Percentiles rank a stretch among this genome's conserved stretches.
These are phyloP conservation scores for Ceramica pisi DNA, from an alignment of 2,888 invertebrate genomes.

Conservation along the genomic window DNA sequence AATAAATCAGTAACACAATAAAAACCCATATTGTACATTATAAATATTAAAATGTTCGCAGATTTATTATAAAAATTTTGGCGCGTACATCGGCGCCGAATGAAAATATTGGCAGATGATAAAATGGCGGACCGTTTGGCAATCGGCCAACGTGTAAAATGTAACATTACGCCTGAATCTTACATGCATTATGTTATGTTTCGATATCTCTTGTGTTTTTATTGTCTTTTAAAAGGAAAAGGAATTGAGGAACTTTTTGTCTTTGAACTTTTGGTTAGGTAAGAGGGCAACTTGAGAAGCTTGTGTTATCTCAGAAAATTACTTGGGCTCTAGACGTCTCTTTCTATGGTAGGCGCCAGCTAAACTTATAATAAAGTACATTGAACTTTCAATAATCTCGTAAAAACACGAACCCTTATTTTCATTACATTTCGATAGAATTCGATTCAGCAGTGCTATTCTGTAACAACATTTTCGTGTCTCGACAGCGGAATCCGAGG, in stretches of 20 bases:
- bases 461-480: no score
- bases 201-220: slow-evolving; percentile 17
- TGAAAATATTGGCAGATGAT: slow-evolving; percentile 64
- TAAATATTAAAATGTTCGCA: slow-evolving; percentile 53
- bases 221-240: neutral
- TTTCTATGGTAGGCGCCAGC: no score
- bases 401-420: no score
- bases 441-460: no score
- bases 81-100: slow-evolving; percentile 45
- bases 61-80: slow-evolving; percentile 51
- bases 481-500: no score
- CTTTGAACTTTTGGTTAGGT: no score
- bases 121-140: slow-evolving; percentile 59
- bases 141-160: slow-evolving; percentile 56
- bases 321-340: no score
- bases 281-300: no score
- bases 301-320: no score
- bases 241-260: neutral
- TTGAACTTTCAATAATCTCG: no score
- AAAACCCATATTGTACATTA: slow-evolving; percentile 19
- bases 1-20: slow-evolving; percentile 25
- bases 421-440: no score
- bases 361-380: no score
- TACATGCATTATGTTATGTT: slow-evolving; percentile 48
- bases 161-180: slow-evolving; percentile 52